Evolutionary conservation across 1,140 invertebrate genomes (phyloP).

Genomic region (Ostrea denselamellosa): DNA sequence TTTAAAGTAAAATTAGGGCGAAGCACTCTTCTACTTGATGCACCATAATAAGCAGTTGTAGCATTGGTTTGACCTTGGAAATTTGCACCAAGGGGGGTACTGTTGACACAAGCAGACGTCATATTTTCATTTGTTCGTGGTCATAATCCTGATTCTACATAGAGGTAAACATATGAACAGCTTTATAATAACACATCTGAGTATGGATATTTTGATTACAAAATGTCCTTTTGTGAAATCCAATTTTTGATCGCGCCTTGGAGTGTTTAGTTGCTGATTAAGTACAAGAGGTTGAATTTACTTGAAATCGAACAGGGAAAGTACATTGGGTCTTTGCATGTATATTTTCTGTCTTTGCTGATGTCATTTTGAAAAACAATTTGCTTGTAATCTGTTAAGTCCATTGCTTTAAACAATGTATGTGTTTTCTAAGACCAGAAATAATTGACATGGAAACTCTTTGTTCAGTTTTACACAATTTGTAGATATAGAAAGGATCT

Average conservation of each 20-base stretch:
- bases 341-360: too few relatives aligned
- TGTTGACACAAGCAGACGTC: constrained; percentile 5
- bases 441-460: too few relatives aligned
- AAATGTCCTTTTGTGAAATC: background rate
- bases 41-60: background rate
- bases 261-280: background rate
- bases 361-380: too few relatives aligned
- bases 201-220: constrained; percentile 5
- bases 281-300: background rate
- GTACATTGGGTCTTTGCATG: too few relatives aligned
- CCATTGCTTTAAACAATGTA: too few relatives aligned
- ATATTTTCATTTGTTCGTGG: background rate
- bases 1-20: constrained; percentile 16
- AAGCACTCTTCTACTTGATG: background rate
- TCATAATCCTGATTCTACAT: background rate
- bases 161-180: background rate
- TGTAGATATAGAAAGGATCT: too few relatives aligned
- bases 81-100: constrained; percentile 22
- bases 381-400: too few relatives aligned
- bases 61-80: background rate
- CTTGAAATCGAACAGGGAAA: background rate
- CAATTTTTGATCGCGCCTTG: background rate
- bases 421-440: too few relatives aligned
- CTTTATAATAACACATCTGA: background rate
- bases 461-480: too few relatives aligned